Conservation (phyloP, 2,888 invertebrate species). For the Drosophila mulleri region DNA sequence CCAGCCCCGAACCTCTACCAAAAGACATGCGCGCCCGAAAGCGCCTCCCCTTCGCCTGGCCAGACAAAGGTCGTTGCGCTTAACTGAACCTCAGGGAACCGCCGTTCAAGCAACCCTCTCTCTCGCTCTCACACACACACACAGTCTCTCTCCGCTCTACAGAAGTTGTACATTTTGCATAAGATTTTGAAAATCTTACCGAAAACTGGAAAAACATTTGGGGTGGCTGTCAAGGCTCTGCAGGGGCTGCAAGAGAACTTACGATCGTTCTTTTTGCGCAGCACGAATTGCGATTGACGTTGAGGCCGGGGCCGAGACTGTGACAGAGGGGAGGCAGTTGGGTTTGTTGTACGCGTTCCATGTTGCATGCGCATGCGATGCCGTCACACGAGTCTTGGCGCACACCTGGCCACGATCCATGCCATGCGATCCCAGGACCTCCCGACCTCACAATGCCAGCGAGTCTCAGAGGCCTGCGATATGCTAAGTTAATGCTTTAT, state of each 20-base stretch:
- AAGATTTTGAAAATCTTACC: conserved; percentile 66
- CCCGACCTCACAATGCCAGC: conserved; percentile 35
- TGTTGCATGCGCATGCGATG: conserved; percentile 62
- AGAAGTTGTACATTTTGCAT: conserved; percentile 71
- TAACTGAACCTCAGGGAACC: conserved; percentile 58
- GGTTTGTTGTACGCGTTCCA: conserved; percentile 46
- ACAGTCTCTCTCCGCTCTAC: neutral
- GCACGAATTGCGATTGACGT: conserved; percentile 9
- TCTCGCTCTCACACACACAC: neutral
- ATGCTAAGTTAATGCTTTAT: conserved; percentile 74
- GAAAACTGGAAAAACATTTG: conserved; percentile 31
- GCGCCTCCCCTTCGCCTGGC: conserved; percentile 47
- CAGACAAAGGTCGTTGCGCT: conserved; percentile 78
- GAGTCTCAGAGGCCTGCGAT: conserved; percentile 29
- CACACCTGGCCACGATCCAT: conserved; percentile 82
- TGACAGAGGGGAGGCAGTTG: neutral
- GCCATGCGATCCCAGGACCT: conserved; percentile 59
- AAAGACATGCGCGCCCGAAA: conserved; percentile 51
- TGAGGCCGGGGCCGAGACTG: neutral
- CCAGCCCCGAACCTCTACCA: conserved; percentile 27
- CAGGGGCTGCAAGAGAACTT: conserved; percentile 53
- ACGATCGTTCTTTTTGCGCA: conserved; percentile 74
- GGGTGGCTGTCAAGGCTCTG: conserved; percentile 50
- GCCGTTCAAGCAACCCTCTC: conserved; percentile 42
- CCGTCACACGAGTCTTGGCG: conserved; percentile 77